Base-by-base conservation (phyloP, 2,113 vertebrate genomes). In the Herpailurus yagouaroundi region DNA sequence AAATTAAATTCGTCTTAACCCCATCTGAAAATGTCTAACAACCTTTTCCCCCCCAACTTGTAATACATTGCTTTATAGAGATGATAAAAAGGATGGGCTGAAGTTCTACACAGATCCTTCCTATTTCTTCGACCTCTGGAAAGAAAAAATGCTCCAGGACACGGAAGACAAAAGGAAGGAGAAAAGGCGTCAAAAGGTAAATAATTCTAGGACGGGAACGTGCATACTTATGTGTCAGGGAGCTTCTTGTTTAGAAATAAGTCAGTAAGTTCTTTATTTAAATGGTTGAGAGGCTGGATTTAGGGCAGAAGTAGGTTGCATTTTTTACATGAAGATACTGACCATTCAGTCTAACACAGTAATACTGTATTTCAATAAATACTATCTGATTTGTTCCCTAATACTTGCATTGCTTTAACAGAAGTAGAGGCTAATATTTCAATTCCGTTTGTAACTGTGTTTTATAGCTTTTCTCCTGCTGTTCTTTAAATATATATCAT, bases 141-240 rank as follows among this genome's bases (percentile, higher is more conserved):
- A 99, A 98, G 99, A 99, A 97, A 99, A 99, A 98, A 99, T 99
- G 99, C 98, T 99, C 68, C 99, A 99, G 98, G 99, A 99, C 99
- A 99, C 99, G 0, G 99, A 99, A 98, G 99, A 99, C 98, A 99
- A 99, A 97, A 99, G 99, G 95, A 99, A 99, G 98, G 99, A 99
- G 97, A 99, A 99, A 95, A 99, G 99, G 31, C 98, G 99, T 79
- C 99, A 99, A 87, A 99, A 99, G 99, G 99, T 99, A 99, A 98
- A 87, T 71, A n/a, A 87, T 68, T 31, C 2, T 63, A 84, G 33
- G 3, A 9, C 1, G 29, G 79, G 36, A 85, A 23, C 1, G 5
- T 86, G 4, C 5, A 0, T 64, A 33, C 87, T 41, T 76, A 6
- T 52, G 4, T 79, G 4, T 1, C 41, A 74, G 18, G 52, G n/a